Evolutionary conservation across 2,113 vertebrate species (phyloP).

Genomic region (Nannospalax galili): DNA sequence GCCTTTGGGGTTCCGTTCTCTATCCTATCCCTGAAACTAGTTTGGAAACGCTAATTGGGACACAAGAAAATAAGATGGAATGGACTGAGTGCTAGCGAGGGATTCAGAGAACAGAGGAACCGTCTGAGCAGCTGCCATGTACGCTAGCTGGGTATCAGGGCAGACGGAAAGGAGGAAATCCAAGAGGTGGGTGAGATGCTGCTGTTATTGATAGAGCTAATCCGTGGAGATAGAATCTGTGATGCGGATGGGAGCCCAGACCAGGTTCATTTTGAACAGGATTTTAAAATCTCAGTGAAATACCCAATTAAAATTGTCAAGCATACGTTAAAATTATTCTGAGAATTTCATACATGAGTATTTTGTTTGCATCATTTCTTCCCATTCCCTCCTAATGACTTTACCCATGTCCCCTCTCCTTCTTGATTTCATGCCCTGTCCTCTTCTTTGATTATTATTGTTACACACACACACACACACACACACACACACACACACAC

Average conservation of each 20-base stretch:
- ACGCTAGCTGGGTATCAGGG: background rate
- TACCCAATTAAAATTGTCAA: background rate
- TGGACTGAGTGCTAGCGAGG: background rate
- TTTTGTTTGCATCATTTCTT: too few relatives aligned
- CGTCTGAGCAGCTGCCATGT: background rate
- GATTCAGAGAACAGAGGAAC: background rate
- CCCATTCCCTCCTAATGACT: too few relatives aligned
- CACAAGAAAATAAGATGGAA: background rate
- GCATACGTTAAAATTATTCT: too few relatives aligned
- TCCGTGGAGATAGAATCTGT: background rate
- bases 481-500: too few relatives aligned
- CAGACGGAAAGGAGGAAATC: background rate
- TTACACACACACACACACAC: too few relatives aligned
- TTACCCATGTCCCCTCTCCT: too few relatives aligned
- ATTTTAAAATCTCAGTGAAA: slow-evolving; percentile 6
- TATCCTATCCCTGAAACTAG: too few relatives aligned
- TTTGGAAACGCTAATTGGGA: background rate
- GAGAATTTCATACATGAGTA: too few relatives aligned
- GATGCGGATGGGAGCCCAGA: background rate
- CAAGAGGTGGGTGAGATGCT: background rate
- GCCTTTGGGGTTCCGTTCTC: too few relatives aligned
- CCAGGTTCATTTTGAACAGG: background rate
- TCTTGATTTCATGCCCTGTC: too few relatives aligned
- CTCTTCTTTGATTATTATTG: too few relatives aligned
- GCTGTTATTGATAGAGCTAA: background rate